Conservation (phyloP, 2,797 vertebrate species). For the Enteromius thamalakanensis region DNA sequence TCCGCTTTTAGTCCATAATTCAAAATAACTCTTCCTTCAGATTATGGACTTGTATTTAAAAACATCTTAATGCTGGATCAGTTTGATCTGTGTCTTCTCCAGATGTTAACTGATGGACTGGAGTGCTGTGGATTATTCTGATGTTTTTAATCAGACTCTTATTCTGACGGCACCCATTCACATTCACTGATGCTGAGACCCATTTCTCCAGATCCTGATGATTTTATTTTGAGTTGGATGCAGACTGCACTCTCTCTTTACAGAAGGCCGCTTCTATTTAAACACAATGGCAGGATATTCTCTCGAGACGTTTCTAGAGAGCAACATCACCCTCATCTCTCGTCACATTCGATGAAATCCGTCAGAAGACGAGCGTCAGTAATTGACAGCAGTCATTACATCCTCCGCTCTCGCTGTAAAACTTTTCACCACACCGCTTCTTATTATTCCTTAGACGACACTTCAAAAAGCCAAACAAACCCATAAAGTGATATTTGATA, state of each 20-base stretch:
- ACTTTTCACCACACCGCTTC: conserved; percentile 57
- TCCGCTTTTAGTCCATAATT: too few relatives aligned
- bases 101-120: too few relatives aligned
- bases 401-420: conserved; percentile 62
- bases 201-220: neutral
- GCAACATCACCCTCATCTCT: conserved; percentile 30
- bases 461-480: neutral
- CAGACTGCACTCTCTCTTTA: neutral
- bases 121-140: too few relatives aligned
- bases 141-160: too few relatives aligned
- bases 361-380: conserved; percentile 60
- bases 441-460: neutral
- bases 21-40: too few relatives aligned
- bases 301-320: conserved; percentile 23
- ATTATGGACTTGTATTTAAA: too few relatives aligned
- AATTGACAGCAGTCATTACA: conserved; percentile 70
- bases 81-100: too few relatives aligned
- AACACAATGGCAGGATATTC: conserved; percentile 52
- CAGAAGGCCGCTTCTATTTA: conserved; percentile 32
- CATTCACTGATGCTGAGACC: too few relatives aligned
- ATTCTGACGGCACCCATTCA: neutral
- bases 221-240: neutral
- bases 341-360: conserved; percentile 16
- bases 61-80: too few relatives aligned
- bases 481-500: conserved; percentile 14